Conservation (phyloP, 2,113 vertebrate species). For the Chamaetylas fuelleborni region DNA sequence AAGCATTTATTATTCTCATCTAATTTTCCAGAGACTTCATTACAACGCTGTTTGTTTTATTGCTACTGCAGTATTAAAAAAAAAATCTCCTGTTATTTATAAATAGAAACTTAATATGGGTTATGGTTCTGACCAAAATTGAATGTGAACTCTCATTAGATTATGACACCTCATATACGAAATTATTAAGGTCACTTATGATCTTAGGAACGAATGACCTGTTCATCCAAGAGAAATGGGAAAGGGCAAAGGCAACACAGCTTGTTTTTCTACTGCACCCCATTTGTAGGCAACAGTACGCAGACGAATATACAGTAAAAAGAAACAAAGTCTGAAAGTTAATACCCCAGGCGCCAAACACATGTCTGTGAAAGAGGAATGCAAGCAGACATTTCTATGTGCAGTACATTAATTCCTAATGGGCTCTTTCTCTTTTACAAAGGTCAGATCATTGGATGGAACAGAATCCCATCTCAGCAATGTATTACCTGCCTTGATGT, state of each 20-base stretch:
- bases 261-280: slow-evolving; percentile 63
- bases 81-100: neutral
- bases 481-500: neutral
- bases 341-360: slow-evolving; percentile 70
- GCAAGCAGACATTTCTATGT: slow-evolving; percentile 56
- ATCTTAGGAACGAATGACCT: neutral
- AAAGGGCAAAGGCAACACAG: slow-evolving; percentile 13
- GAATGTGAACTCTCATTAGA: neutral
- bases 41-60: neutral
- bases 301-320: slow-evolving; percentile 61
- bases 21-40: slow-evolving; percentile 9
- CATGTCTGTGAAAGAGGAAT: slow-evolving; percentile 65
- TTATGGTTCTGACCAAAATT: neutral
- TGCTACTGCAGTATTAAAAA: neutral
- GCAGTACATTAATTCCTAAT: slow-evolving; percentile 53
- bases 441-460: neutral
- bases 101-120: neutral
- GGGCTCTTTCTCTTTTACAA: slow-evolving; percentile 13
- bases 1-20: slow-evolving; percentile 13
- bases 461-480: neutral
- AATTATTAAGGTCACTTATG: neutral
- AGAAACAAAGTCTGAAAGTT: slow-evolving; percentile 76
- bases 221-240: slow-evolving; percentile 15
- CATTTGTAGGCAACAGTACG: slow-evolving; percentile 35
- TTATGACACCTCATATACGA: neutral